Evolutionary conservation across 2,888 invertebrate species (phyloP), one percentile per base, ranked within the genome.

Genomic region (Chloroclysta siterata): DNA sequence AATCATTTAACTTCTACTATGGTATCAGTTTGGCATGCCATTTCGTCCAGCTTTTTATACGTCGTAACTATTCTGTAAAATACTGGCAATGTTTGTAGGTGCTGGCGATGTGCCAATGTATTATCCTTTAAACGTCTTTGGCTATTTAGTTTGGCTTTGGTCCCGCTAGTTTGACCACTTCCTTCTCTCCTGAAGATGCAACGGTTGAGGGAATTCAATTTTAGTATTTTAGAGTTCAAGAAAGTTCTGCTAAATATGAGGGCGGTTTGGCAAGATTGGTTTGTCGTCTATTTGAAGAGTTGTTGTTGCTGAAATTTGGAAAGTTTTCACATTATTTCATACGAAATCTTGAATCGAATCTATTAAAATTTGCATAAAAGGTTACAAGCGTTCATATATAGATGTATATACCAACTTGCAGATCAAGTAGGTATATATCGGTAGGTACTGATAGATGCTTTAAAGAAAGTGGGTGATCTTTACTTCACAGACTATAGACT

Each of bases 71-170:
- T 60, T 22, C 56, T 62, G 62, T 56, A 58, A 58, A 65, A 63
- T 65, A 63, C 60, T 64, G 33, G 66, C 54, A 53, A 41, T 66
- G 60, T 55, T 66, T 66, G 63, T 54, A 51, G 44, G 57, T 39
- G 22, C 47, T 74, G 73, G 73, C 71, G 39, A 28, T 39, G 42
- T 22, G 66, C 73, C 73, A 74, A 69, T 67, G 64, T 69, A 69
- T 74, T 73, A 71, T 72, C 70, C 72, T 74, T 73, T 72, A 68
- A 69, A 70, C 65, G 69, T 69, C 63, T 65, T 65, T 65, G 63
- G 63, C 62, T 72, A 70, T 72, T 74, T 74, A 71, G 71, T 70
- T 74, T 70, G 70, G 70, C 71, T 66, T 60, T 53, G 66, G 63
- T 71, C 65, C 71, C 68, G 60, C 68, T 72, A 65, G 71, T 66